These are phyloP conservation scores for Lordiphosa collinella DNA, from an alignment of 1,140 invertebrate genomes.

Conservation along the genomic window DNA sequence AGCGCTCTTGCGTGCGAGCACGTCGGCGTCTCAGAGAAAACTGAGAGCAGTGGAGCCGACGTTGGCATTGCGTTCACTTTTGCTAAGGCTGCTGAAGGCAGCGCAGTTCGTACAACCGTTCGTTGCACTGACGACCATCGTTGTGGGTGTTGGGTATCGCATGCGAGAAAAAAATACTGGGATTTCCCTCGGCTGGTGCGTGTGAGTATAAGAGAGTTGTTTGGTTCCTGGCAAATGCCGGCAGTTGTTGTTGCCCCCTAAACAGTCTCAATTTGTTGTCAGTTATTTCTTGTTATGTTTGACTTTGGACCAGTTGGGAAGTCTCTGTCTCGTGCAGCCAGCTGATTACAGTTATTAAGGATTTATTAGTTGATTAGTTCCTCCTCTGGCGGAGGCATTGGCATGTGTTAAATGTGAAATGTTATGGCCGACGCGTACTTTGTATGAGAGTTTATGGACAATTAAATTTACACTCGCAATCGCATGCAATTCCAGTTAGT, in stretches of 20 bases:
- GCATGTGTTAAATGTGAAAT: slow-evolving; percentile 20
- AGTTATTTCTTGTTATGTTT: slow-evolving; percentile 22
- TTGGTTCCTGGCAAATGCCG: slow-evolving; percentile 59
- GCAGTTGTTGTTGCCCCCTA: slow-evolving; percentile 28
- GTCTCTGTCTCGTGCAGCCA: slow-evolving; percentile 10
- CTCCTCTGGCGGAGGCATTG: slow-evolving; percentile 4
- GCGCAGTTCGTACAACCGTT: slow-evolving; percentile 9
- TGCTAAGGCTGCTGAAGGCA: background rate
- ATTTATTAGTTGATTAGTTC: slow-evolving; percentile 63
- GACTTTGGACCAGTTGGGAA: slow-evolving; percentile 27
- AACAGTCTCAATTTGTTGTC: slow-evolving; percentile 6
- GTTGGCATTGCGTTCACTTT: background rate
- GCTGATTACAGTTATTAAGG: slow-evolving; percentile 68
- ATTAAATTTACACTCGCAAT: slow-evolving; percentile 16
- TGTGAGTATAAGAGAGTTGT: slow-evolving; percentile 33
- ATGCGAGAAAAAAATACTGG: slow-evolving; percentile 39
- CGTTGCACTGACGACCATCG: slow-evolving; percentile 5
- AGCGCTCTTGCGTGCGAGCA: slow-evolving; percentile 34
- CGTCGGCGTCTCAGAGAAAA: slow-evolving; percentile 28
- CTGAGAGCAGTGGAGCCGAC: slow-evolving; percentile 12
- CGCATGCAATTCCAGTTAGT: background rate
- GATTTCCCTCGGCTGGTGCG: slow-evolving; percentile 8
- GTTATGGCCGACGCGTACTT: slow-evolving; percentile 32
- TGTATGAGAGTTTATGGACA: slow-evolving; percentile 15
- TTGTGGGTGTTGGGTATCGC: slow-evolving; percentile 2